Evolutionary conservation across 2,797 vertebrate genomes (phyloP), one percentile per base, ranked within the genome.

Genomic region (Sorex maritimensis): DNA sequence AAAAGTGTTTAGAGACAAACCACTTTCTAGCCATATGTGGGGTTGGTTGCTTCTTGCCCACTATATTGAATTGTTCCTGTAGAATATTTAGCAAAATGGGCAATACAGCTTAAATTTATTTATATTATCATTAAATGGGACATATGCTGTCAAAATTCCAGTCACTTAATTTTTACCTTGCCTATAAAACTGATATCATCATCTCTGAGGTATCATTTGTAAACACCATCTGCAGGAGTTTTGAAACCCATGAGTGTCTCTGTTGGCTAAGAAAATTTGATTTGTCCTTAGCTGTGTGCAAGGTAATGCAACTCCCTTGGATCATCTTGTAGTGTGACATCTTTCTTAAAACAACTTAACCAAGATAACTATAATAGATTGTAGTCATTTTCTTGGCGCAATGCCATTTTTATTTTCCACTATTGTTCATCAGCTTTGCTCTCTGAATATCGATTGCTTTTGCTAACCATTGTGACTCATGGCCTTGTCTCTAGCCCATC

Each of bases 221-320:
- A 46, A 88, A 15, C 49, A 65, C 34, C 1, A 46, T 61, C 52
- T 46, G 41, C 46, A 85, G 44, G 55, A 11, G 7, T 58, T 80
- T 94, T 69, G 19, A 80, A 92, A 86, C 68, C 68, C 24, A 8
- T 12, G n/a, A 15, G 10, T 81, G 11, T 90, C 85, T 93, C 80
- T 69, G n/a, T 34, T 90, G 86, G 14, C 41, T 82, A 93, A 87
- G 78, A 82, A 95, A 79, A 81, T 78, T 46, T 80, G 55, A 84
- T 83, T 93, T 78, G n/a, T 58, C 13, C n/a, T 91, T 28, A 73
- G 13, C 55, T 80, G 44, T 58, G 8, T 69, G 23, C 21, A 91
- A 84, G 41, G 19, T 23, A 77, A 52, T 7, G n/a, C 14, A n/a
- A 0, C 0, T 34, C 17, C 26, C 75, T 28, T 81, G 52, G 21